These are phyloP conservation scores for Acipenser ruthenus DNA, from an alignment of 2,797 vertebrate species.

Conservation along the genomic window DNA sequence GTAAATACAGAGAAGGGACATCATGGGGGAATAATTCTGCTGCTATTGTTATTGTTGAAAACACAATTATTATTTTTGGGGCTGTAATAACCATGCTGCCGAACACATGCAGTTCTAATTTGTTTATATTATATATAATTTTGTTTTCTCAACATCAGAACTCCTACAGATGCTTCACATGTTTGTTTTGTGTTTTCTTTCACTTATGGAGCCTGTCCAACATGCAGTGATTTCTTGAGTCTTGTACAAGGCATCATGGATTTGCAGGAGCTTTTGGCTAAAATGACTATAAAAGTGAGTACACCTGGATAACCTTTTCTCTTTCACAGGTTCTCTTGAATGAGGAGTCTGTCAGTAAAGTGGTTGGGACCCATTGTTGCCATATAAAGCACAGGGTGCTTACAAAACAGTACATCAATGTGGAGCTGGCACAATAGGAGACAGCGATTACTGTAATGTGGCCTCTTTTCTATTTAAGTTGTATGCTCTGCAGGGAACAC, in stretches of 20 bases:
- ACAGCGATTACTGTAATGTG: not conserved
- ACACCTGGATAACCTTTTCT: slow-evolving; percentile 14
- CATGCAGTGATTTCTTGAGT: slow-evolving; percentile 94
- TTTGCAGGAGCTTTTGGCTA: slow-evolving; percentile 89
- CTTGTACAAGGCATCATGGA: slow-evolving; percentile 98
- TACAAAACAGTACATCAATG: not conserved
- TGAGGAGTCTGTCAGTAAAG: slow-evolving; percentile 9
- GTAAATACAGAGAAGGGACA: not conserved
- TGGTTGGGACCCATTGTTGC: not conserved
- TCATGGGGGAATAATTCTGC: not conserved
- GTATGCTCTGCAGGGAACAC: not conserved
- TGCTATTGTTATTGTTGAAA: not conserved
- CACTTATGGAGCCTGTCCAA: slow-evolving; percentile 82
- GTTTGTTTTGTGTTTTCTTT: slow-evolving; percentile 36
- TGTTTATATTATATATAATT: not conserved
- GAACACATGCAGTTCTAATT: not conserved
- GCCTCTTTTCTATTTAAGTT: not conserved
- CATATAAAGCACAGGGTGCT: not conserved
- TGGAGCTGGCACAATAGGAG: not conserved
- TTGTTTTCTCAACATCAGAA: not conserved
- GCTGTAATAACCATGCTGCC: not conserved
- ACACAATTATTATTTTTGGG: not conserved
- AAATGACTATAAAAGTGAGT: slow-evolving; percentile 93
- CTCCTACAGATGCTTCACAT: not conserved
- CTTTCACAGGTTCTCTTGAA: slow-evolving; percentile 13